These are phyloP conservation scores for Mesorhabditis spiculigera DNA, from an alignment of 2,888 invertebrate genomes.

Conservation along the genomic window DNA sequence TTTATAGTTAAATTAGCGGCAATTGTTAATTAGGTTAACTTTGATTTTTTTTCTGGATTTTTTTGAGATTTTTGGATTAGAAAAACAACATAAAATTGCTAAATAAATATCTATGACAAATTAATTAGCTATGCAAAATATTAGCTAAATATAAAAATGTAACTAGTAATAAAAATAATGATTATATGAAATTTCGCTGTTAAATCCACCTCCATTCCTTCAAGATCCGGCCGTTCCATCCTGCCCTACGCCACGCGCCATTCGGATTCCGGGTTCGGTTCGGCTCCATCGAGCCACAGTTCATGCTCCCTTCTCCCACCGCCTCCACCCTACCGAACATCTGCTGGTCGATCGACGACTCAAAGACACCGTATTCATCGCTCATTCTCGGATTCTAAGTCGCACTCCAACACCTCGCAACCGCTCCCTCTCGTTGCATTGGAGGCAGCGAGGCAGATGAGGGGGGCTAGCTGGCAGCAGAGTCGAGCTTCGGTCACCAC, in stretches of 20 bases:
- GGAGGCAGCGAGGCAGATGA: constrained; percentile 9
- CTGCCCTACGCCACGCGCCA: constrained; percentile 52
- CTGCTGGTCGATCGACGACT: constrained; percentile 19
- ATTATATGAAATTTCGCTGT: too few relatives aligned
- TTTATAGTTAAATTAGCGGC: too few relatives aligned
- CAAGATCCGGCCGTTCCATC: constrained; percentile 29
- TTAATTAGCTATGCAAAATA: too few relatives aligned
- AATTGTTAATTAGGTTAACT: too few relatives aligned
- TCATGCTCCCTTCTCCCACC: constrained; percentile 52
- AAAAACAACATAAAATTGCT: too few relatives aligned
- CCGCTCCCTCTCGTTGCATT: constrained; percentile 17
- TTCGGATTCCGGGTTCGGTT: constrained; percentile 56
- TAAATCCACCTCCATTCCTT: background rate
- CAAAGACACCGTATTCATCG: constrained; percentile 46
- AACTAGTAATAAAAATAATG: too few relatives aligned
- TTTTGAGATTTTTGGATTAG: too few relatives aligned
- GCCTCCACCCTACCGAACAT: constrained; percentile 50
- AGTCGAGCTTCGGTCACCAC: background rate
- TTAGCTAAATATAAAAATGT: too few relatives aligned
- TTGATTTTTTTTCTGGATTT: too few relatives aligned
- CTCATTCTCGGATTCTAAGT: constrained; percentile 46
- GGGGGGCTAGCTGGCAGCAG: constrained; percentile 19
- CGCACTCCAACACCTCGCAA: constrained; percentile 15
- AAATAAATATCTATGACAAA: too few relatives aligned
- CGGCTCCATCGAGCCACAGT: constrained; percentile 45